Percentiles rank a stretch among this genome's conserved stretches.
Evolutionary conservation across 2,888 invertebrate species (phyloP).

Genomic region (Cecidostiba fungosa): DNA sequence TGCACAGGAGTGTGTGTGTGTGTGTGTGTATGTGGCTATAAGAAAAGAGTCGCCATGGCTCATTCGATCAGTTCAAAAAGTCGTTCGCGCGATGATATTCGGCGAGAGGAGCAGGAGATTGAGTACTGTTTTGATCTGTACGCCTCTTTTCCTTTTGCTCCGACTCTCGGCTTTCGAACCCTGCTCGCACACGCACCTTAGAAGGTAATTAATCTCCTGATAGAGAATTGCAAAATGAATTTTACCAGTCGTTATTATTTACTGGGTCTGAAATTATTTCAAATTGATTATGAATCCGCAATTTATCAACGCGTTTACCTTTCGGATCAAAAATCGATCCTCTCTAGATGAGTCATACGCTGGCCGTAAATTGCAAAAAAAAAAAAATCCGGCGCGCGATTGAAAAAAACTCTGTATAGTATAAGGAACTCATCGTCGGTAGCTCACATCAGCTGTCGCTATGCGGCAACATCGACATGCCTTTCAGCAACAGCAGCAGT

Average conservation of each 20-base stretch:
- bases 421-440: constrained; percentile 8
- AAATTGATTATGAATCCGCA: constrained; percentile 60
- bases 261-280: constrained; percentile 62
- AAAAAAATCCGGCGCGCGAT: constrained; percentile 3
- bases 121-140: constrained; percentile 59
- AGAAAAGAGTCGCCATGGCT: constrained; percentile 20
- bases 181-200: no score
- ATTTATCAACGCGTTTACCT: constrained; percentile 46
- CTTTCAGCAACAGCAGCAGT: background rate
- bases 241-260: no score
- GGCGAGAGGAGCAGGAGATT: constrained; percentile 47
- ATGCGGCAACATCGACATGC: background rate
- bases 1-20: background rate
- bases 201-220: constrained; percentile 60
- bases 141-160: constrained; percentile 34
- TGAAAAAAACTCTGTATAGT: constrained; percentile 31
- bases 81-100: constrained; percentile 29
- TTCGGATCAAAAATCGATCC: background rate
- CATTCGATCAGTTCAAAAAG: constrained; percentile 48
- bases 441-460: constrained; percentile 13
- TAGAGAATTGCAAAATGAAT: constrained; percentile 61
- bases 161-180: background rate
- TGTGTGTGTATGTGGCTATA: background rate
- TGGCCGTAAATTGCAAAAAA: background rate
- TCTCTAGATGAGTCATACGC: background rate